Conservation (phyloP, 2,113 vertebrate species). For the Terrapene triunguis region DNA sequence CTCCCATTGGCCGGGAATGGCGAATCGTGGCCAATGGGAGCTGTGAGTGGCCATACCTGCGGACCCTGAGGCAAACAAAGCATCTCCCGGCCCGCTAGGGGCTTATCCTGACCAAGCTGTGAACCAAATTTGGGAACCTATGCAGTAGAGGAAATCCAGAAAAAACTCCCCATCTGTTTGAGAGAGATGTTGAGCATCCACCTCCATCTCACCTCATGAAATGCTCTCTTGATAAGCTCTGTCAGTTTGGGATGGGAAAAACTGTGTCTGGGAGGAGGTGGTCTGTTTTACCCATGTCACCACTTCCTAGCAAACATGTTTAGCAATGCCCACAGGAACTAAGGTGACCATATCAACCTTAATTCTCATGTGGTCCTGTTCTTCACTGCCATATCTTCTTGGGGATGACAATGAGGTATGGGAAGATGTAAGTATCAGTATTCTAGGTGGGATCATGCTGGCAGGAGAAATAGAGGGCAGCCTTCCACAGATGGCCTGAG, state of each 20-base stretch:
- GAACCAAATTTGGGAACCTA: too few species aligned
- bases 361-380: background rate
- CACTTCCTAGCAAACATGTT: background rate
- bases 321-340: background rate
- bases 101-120: too few species aligned
- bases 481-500: background rate
- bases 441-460: background rate
- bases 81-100: too few species aligned
- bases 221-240: accelerated
- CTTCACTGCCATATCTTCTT: background rate
- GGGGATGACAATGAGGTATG: background rate
- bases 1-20: too few species aligned
- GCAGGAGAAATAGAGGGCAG: background rate
- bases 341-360: background rate
- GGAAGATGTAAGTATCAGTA: background rate
- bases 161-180: background rate
- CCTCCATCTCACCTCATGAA: accelerated
- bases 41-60: too few species aligned
- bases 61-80: too few species aligned
- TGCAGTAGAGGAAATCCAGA: accelerated
- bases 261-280: background rate
- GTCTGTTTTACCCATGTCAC: background rate
- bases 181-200: background rate
- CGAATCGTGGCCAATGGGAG: too few species aligned
- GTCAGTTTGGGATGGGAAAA: background rate